Evolutionary conservation across 1,140 invertebrate species (phyloP).

Genomic region (Philotrypesis tridentata): DNA sequence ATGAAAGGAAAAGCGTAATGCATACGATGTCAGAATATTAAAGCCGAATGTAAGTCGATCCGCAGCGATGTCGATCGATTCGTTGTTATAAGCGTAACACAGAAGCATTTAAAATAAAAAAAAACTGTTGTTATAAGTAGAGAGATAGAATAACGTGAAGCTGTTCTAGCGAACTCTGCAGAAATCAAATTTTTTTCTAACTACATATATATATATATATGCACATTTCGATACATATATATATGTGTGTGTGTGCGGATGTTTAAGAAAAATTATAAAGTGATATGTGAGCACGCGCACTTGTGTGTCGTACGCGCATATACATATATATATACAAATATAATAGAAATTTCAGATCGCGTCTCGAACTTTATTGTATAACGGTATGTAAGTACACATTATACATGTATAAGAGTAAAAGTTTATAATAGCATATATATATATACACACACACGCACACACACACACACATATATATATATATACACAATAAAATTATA

Average conservation of each 20-base stretch:
- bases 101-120: conserved; percentile 40
- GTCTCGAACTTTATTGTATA: background rate
- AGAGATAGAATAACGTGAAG: conserved; percentile 25
- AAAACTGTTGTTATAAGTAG: conserved; percentile 42
- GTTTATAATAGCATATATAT: too few species aligned
- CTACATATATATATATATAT: background rate
- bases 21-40: background rate
- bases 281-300: too few species aligned
- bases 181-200: conserved; percentile 22
- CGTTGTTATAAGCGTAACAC: conserved; percentile 43
- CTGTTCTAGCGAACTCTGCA: conserved; percentile 24
- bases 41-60: conserved; percentile 36
- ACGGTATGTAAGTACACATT: background rate
- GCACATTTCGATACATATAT: too few species aligned
- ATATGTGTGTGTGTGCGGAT: too few species aligned
- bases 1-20: conserved; percentile 10
- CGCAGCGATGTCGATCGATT: background rate
- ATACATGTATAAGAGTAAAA: too few species aligned
- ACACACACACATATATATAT: background rate
- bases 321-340: too few species aligned
- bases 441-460: too few species aligned
- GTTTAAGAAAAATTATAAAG: too few species aligned
- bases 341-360: background rate
- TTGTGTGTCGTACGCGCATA: too few species aligned
- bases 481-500: background rate